Evolutionary conservation across 2,113 vertebrate genomes (phyloP).

Genomic region (Triplophysa tibetana): DNA sequence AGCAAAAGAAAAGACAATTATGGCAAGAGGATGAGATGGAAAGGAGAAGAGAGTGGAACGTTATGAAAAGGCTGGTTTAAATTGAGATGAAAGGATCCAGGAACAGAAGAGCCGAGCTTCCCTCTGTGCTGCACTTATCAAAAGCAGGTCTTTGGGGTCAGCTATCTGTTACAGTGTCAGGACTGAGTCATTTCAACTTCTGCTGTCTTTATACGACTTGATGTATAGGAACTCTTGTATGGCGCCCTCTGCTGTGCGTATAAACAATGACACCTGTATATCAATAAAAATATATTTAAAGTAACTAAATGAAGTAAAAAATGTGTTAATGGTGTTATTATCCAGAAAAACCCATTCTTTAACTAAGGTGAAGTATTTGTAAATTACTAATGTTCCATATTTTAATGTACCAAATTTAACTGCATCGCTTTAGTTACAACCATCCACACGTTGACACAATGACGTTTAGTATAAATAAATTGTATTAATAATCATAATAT

Average conservation of each 20-base stretch:
- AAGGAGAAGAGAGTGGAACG: not conserved
- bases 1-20: slow-evolving; percentile 24
- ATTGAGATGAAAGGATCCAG: slow-evolving; percentile 34
- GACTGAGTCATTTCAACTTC: not conserved
- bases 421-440: too few relatives aligned
- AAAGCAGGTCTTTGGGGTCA: slow-evolving; percentile 7
- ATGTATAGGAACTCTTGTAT: slow-evolving; percentile 1
- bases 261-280: not conserved
- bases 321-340: too few relatives aligned
- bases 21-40: slow-evolving; percentile 29
- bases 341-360: too few relatives aligned
- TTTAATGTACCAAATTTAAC: too few relatives aligned
- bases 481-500: too few relatives aligned
- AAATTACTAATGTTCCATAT: too few relatives aligned
- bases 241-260: slow-evolving; percentile 35
- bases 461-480: too few relatives aligned
- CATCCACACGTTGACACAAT: too few relatives aligned
- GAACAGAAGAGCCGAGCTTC: slow-evolving; percentile 21
- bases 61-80: slow-evolving; percentile 32
- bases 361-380: too few relatives aligned
- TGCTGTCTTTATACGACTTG: slow-evolving; percentile 8
- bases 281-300: too few relatives aligned
- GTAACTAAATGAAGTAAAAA: too few relatives aligned
- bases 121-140: slow-evolving; percentile 38
- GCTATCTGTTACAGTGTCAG: slow-evolving; percentile 24